Base-by-base conservation (phyloP, 1,140 invertebrate genomes). In the Pogonomyrmex barbatus region DNA sequence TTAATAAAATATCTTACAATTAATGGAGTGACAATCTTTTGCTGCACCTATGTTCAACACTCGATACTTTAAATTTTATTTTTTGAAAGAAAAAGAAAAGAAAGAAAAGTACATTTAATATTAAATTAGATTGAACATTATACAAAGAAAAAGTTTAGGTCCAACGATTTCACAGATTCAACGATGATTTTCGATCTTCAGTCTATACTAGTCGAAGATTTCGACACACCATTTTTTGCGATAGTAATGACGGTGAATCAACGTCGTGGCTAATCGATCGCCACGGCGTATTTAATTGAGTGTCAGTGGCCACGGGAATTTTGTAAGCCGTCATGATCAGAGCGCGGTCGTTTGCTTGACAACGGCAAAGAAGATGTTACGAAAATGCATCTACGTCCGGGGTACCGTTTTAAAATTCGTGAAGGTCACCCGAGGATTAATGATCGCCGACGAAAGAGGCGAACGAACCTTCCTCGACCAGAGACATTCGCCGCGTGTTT, bases 321-420 rank as follows among this genome's bases (percentile, higher is more conserved):
- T 78, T 12, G 71, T 63, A 77, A 62, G 12, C 14, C 58, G 58
- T 65, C 58, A 42, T 47, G 42, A 78, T 10, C 58, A 1, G n/a
- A 67, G 33, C 47, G 47, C 56, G 42, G 8, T 47, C 36, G 30
- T 33, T 73, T 12, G 52, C 47, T 81, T 39, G 42, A 33, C 12
- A 47, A 30, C 70, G 50, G 62, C 77, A 56, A 88, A 88, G 86
- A 89, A 88, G 70, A 70, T 60, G 65, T 70, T 58, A 89, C 76
- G 67, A 81, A 86, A 82, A 86, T 79, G 70, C 58, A 52, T 58
- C 56, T 71, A 60, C 73, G 71, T 58, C 71, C 83, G 71, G 63
- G 42, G 73, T 89, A 88, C 88, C 71, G 47, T 89, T 77, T 88
- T 79, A 88, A 68, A 75, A 88, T 89, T 84, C 68, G 75, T 56